Base-by-base conservation (phyloP, 2,888 invertebrate species). In the Oligia strigilis region DNA sequence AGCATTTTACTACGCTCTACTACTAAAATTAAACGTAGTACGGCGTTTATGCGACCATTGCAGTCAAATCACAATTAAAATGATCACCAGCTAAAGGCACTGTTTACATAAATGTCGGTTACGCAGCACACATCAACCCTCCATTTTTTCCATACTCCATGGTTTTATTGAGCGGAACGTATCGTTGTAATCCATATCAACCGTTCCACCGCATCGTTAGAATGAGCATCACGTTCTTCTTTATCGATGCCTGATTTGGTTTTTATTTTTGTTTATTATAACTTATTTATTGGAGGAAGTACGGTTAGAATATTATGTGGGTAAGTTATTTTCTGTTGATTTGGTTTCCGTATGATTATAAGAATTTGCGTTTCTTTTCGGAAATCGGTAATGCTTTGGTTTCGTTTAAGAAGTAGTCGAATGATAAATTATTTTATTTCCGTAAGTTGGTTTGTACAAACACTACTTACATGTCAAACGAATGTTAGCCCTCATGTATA, bases 221-320 rank as follows among this genome's bases (percentile, higher is more conserved):
- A 72, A 82, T 82, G 84, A 69, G 29, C 14, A 65, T 83, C 83
- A 83, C 84, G 84, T 83, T 23, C 46, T 70, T 70, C 60, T 75
- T 75, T 74, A 75, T 83, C 49, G 84, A 72, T 69, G 71, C 71
- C 66, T 80, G 80, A 83, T 82, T 83, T 72, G 62, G 64, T 72
- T 79, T 83, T 83, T 83, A 79, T 82, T 79, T 82, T 83, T 82
- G 65, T 83, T 79, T 82, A 82, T 79, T 66, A 46, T 71, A 75
- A 74, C 36, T 83, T 83, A 83, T 73, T 82, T 82, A 70, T 70
- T 14, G 49, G 43, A n/a, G 83, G 55, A 70, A 82, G 17, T 69
- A n/a, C 52, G 72, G 72, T 78, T 65, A 82, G 29, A n/a, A 49
- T 76, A 75, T 76, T 69, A 64, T 58, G 19, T 49, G 49, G 55